Evolutionary conservation across 2,113 vertebrate genomes (phyloP).

Genomic region (Mus pahari): DNA sequence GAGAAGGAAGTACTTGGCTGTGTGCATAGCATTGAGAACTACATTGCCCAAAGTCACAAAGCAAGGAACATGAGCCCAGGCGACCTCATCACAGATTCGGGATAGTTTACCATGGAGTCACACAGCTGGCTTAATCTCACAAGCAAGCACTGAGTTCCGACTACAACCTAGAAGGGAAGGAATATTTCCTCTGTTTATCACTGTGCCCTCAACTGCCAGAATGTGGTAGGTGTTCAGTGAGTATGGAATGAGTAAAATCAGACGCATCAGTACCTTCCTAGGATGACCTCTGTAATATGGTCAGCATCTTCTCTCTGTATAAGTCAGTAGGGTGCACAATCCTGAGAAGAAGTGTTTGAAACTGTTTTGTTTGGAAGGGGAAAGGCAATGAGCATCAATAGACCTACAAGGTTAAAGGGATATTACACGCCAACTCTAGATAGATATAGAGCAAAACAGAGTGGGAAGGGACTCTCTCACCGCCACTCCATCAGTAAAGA

Average conservation of each 20-base stretch:
- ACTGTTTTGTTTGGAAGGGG: neutral
- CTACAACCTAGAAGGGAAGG: neutral
- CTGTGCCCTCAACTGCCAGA: neutral
- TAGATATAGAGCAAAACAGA: neutral
- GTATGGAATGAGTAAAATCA: neutral
- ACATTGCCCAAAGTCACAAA: neutral
- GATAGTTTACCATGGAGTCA: neutral
- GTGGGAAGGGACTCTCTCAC: neutral
- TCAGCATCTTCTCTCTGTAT: neutral
- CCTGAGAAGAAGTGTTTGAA: neutral
- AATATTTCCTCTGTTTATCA: neutral
- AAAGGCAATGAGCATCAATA: neutral
- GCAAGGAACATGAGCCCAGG: neutral
- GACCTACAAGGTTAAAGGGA: neutral
- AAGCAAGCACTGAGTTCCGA: neutral
- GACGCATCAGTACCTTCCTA: neutral
- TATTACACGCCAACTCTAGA: neutral
- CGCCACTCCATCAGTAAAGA: no score
- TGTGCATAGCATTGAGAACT: neutral
- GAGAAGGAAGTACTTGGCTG: neutral
- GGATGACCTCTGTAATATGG: neutral
- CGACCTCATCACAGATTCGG: neutral
- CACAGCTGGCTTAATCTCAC: neutral
- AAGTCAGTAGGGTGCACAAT: neutral
- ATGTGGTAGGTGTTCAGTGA: neutral